Conservation (phyloP, 2,113 vertebrate species). For the Tapirus terrestris region DNA sequence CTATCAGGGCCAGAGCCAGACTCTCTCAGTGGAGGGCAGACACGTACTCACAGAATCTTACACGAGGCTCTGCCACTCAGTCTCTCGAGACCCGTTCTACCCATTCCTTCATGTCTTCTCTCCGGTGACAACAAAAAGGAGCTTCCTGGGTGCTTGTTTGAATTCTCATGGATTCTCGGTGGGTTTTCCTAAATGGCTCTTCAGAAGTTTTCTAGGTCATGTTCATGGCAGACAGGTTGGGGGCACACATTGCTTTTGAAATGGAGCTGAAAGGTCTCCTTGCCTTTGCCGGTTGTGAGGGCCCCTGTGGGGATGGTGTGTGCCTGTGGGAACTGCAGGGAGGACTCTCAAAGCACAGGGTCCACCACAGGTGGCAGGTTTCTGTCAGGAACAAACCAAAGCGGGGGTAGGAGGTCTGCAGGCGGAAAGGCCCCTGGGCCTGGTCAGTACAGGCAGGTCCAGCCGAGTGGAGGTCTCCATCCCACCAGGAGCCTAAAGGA, state of each 20-base stretch:
- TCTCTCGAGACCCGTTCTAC: not conserved
- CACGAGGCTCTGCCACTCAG: fast-evolving
- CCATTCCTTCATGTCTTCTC: not conserved
- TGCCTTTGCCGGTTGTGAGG: not conserved
- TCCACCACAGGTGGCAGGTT: fast-evolving
- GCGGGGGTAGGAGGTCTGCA: not conserved
- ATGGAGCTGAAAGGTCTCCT: not conserved
- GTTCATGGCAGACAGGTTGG: not conserved
- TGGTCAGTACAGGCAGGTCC: not conserved
- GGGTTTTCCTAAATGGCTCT: not conserved
- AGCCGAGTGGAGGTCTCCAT: not conserved
- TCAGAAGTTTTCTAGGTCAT: not conserved
- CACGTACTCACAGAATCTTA: not conserved
- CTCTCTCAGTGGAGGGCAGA: fast-evolving
- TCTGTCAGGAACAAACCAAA: not conserved
- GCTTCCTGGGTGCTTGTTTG: not conserved
- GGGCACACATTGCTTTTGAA: not conserved
- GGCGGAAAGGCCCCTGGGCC: not conserved
- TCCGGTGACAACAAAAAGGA: not conserved
- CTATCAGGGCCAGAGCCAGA: not conserved
- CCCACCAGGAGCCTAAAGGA: not conserved
- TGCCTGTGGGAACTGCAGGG: not conserved
- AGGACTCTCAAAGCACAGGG: not conserved
- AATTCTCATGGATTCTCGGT: not conserved
- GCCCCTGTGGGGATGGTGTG: not conserved